Evolutionary conservation across 2,797 vertebrate species (phyloP), one percentile per base, ranked within the genome.

Genomic region (Arctocebus calabarensis): DNA sequence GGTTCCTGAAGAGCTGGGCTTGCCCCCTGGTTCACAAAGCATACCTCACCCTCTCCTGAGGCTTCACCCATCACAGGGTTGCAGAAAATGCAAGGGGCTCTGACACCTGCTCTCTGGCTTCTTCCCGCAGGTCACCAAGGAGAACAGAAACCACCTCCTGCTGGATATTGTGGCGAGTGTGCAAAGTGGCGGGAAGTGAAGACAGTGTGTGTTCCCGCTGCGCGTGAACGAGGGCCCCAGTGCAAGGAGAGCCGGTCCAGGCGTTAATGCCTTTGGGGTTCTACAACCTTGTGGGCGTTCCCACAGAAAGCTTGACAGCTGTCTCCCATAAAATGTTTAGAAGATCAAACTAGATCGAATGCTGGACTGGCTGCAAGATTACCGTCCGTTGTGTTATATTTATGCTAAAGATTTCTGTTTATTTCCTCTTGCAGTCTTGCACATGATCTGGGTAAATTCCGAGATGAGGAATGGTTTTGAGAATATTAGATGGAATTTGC

Each of bases 131-230:
- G 98, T 99, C 96, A 99, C 99, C 9, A 99, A 99, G 95, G 99
- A 99, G 84, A 99, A 99, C 98, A 98, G 99, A 98, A 98, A 99
- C 96, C 81, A 66, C 93, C 97, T 99, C 95, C 98, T 99, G 48
- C 98, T 98, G 73, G 99, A 99, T 61, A 98, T 99, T 85, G 93
- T 99, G 95, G 96, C 98, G 71, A 96, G 98, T 2, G 97, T 99
- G 64, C 98, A 99, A 95, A 98, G 98, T 23, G 98, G 98, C 98
- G 93, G 98, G 66, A 98, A 98, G 97, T 98, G 87, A 97, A 77
- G 96, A 91, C 37, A 29, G 20, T 8, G 20, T 71, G 61, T 29
- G 0, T 59, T 86, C 55, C 90, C 7, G n/a, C 89, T 66, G 84
- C 37, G 61, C 55, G 5, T 57, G 37, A 34, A 19, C 45, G 45